Percentiles rank a stretch among this genome's conserved stretches.
Evolutionary conservation across 2,888 invertebrate species (phyloP).

Genomic region (Notodonta ziczac): DNA sequence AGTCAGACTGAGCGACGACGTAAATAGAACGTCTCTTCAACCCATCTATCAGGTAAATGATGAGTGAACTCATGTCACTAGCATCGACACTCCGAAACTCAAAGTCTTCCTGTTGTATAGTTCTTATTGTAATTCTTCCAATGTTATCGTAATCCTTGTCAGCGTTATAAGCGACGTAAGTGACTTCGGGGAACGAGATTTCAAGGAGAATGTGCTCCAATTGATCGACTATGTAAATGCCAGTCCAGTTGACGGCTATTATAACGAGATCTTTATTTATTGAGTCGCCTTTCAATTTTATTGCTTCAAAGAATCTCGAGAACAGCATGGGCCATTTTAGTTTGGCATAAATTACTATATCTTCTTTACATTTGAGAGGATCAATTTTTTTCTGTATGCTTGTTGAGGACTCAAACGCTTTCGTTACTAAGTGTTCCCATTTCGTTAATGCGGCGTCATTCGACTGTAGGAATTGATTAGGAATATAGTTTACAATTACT

Average conservation of each 20-base stretch:
- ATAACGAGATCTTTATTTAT: constrained; percentile 90
- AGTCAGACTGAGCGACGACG: constrained; percentile 89
- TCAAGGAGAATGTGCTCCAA: constrained; percentile 95
- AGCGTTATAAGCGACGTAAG: constrained; percentile 87
- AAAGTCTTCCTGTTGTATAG: constrained; percentile 95
- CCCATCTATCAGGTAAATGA: constrained; percentile 93
- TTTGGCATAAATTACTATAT: constrained; percentile 96
- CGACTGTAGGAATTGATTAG: constrained; percentile 88
- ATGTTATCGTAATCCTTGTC: constrained; percentile 78
- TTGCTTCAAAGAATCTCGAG: constrained; percentile 96
- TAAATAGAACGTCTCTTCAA: constrained; percentile 93
- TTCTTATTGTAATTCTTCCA: constrained; percentile 90
- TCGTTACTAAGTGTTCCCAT: constrained; percentile 90
- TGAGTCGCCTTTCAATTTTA: constrained; percentile 89
- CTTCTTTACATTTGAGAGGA: constrained; percentile 91
- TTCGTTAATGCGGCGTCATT: constrained; percentile 86
- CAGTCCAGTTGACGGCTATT: constrained; percentile 97
- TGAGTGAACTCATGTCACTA: constrained; percentile 92
- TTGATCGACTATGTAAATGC: constrained; percentile 96
- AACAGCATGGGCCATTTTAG: constrained; percentile 97
- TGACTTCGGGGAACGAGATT: constrained; percentile 93
- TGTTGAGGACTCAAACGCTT: constrained; percentile 89
- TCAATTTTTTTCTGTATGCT: constrained; percentile 88
- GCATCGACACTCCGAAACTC: constrained; percentile 95
- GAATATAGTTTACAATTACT: constrained; percentile 91